Evolutionary conservation across 2,113 vertebrate species (phyloP).

Genomic region (Siniperca knerii): DNA sequence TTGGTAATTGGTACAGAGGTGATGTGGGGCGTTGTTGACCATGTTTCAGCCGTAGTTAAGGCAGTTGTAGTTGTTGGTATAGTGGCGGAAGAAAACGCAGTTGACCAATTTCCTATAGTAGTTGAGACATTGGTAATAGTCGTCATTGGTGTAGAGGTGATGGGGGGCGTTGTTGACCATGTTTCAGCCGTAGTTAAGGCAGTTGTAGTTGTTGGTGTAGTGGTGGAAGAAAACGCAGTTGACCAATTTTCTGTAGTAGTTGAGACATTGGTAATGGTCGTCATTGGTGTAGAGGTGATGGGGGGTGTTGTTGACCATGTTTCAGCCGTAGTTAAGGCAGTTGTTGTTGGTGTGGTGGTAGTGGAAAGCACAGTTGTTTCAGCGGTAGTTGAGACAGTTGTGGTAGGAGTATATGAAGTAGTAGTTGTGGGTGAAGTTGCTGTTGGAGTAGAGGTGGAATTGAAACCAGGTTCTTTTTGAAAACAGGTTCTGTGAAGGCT

Average conservation of each 20-base stretch:
- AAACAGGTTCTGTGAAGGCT: background rate
- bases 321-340: background rate
- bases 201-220: background rate
- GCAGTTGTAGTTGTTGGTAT: background rate
- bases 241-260: background rate
- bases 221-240: background rate
- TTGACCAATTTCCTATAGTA: background rate
- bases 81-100: background rate
- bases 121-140: background rate
- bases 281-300: background rate
- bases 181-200: background rate
- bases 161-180: background rate
- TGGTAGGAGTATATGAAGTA: background rate
- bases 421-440: background rate
- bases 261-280: background rate
- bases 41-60: background rate
- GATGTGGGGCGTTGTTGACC: background rate
- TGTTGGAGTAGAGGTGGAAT: constrained; percentile 10
- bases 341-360: background rate
- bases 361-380: background rate
- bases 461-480: background rate
- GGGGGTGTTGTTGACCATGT: background rate
- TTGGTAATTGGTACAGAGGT: background rate
- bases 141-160: background rate
- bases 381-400: background rate